Conservation (phyloP, 1,140 invertebrate genomes). For the Bombus terrestris region DNA sequence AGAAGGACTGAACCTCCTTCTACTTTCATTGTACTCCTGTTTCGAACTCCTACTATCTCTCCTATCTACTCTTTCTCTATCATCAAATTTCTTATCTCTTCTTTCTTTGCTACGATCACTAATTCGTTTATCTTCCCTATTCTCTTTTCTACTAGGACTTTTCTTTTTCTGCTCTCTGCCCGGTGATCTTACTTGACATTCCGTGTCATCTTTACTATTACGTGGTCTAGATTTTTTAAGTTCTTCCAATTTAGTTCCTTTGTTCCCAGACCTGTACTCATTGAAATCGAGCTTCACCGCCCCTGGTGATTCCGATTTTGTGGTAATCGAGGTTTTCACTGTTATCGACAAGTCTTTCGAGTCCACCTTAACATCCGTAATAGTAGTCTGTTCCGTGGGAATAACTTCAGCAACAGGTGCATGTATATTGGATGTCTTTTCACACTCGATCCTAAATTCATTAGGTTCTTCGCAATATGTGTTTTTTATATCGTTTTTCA, state of each 20-base stretch:
- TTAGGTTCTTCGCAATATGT: background rate
- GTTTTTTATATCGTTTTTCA: slow-evolving; percentile 7
- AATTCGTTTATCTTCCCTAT: slow-evolving; percentile 57
- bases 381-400: background rate
- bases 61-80: slow-evolving; percentile 59
- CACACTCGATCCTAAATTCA: slow-evolving; percentile 41
- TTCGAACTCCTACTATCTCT: slow-evolving; percentile 63
- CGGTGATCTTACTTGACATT: slow-evolving; percentile 39
- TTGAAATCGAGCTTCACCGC: slow-evolving; percentile 30
- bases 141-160: slow-evolving; percentile 69
- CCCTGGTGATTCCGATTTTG: slow-evolving; percentile 29
- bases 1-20: slow-evolving; percentile 69
- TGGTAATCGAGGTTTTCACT: slow-evolving; percentile 31
- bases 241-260: slow-evolving; percentile 37
- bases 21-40: slow-evolving; percentile 56
- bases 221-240: slow-evolving; percentile 31
- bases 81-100: slow-evolving; percentile 68
- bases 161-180: slow-evolving; percentile 58
- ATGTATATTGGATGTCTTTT: background rate
- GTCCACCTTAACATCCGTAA: slow-evolving; percentile 38
- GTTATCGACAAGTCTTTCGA: slow-evolving; percentile 45
- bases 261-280: slow-evolving; percentile 34
- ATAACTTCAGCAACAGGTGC: background rate
- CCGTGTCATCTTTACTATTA: slow-evolving; percentile 31
- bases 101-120: slow-evolving; percentile 67